Percentiles rank a stretch among this genome's conserved stretches.
Evolutionary conservation across 2,113 vertebrate species (phyloP).

Genomic region (Syrrhaptes paradoxus): DNA sequence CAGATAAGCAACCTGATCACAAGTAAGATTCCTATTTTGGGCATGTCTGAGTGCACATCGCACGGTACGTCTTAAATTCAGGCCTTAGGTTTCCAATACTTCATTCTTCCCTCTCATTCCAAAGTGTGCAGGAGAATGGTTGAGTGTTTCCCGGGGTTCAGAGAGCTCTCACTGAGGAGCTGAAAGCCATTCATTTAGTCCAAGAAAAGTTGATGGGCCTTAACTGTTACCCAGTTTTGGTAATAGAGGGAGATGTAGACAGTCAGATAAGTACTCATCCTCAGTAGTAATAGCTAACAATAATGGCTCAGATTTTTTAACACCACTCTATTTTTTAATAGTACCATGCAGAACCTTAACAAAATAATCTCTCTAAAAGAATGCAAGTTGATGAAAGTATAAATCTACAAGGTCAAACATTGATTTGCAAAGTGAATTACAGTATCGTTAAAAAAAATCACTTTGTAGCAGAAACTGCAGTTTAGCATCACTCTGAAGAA

Average conservation of each 20-base stretch:
- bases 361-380: neutral
- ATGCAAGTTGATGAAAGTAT: neutral
- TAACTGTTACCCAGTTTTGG: neutral
- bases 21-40: neutral
- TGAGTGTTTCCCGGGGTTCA: neutral
- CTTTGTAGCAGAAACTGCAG: neutral
- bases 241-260: neutral
- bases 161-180: neutral
- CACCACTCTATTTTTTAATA: neutral
- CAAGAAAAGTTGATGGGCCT: neutral
- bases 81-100: neutral
- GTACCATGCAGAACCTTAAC: neutral
- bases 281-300: neutral
- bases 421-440: neutral
- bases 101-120: neutral
- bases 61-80: neutral
- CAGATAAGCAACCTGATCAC: neutral
- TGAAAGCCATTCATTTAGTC: neutral
- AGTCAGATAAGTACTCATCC: neutral
- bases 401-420: neutral
- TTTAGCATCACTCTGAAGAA: neutral
- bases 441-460: neutral
- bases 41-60: fast-evolving
- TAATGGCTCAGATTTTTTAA: neutral
- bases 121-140: neutral